Conservation (phyloP, 2,797 vertebrate genomes). For the Remorina albescens region DNA sequence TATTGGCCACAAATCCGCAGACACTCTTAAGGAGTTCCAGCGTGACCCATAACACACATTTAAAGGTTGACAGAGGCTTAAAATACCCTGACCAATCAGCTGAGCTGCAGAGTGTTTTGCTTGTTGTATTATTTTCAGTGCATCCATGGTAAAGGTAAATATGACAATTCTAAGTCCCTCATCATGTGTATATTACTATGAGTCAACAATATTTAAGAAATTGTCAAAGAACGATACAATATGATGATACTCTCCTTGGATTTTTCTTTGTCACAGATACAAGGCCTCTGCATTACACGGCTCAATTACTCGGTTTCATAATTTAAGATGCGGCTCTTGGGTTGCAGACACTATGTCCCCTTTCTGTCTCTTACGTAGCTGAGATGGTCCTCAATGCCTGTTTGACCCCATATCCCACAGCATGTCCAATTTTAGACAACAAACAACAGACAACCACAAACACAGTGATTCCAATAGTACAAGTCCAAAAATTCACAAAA, state of each 20-base stretch:
- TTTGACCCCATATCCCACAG: conserved; percentile 61
- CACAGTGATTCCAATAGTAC: neutral
- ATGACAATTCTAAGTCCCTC: conserved; percentile 12
- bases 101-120: conserved; percentile 41
- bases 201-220: conserved; percentile 15
- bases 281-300: conserved; percentile 38
- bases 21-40: conserved; percentile 10
- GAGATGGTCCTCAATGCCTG: conserved; percentile 15
- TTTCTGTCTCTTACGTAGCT: conserved; percentile 40
- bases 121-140: conserved; percentile 13
- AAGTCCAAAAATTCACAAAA: neutral
- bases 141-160: conserved; percentile 3
- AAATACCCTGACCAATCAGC: conserved; percentile 44
- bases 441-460: conserved; percentile 30
- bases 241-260: conserved; percentile 4
- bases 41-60: conserved; percentile 10
- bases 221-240: neutral
- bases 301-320: conserved; percentile 74
- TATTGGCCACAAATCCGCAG: neutral
- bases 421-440: conserved; percentile 41
- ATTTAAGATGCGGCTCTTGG: conserved; percentile 68
- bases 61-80: conserved; percentile 18
- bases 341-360: conserved; percentile 63
- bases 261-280: conserved; percentile 23
- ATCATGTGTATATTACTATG: conserved; percentile 20